Percentiles rank a stretch among this genome's conserved stretches.
Conservation (phyloP, 2,888 invertebrate species). For the Eucriotettix oculatus region DNA sequence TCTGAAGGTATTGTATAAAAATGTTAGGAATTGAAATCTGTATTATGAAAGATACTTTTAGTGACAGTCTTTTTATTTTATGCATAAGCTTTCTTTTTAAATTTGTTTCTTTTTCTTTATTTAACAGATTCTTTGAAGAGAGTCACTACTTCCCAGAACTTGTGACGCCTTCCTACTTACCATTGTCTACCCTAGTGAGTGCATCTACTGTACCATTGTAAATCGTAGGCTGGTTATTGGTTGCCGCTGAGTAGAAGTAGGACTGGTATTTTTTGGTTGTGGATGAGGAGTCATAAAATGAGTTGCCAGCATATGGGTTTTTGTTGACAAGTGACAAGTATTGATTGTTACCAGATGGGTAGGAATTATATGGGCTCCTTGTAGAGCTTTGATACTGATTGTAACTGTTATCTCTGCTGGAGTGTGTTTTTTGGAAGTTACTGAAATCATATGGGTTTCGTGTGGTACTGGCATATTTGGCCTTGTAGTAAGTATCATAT, state of each 20-base stretch:
- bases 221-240: neutral
- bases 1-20: no score
- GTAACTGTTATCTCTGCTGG: neutral
- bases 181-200: neutral
- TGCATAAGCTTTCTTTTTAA: no score
- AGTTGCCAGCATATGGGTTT: neutral
- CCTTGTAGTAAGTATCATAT: slow-evolving; percentile 16
- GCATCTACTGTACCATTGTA: neutral
- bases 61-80: no score
- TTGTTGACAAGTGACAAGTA: neutral
- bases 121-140: no score
- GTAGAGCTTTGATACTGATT: neutral
- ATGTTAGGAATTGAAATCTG: no score
- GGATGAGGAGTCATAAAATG: neutral
- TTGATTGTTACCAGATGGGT: neutral
- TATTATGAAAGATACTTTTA: no score
- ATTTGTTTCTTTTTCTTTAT: no score
- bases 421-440: neutral
- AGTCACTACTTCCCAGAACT: neutral
- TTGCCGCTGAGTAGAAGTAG: neutral
- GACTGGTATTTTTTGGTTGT: neutral
- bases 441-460: slow-evolving; percentile 7
- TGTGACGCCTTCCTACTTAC: neutral
- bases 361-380: neutral
- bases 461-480: slow-evolving; percentile 7